Evolutionary conservation across 2,888 invertebrate genomes (phyloP), one percentile per base, ranked within the genome.

Genomic region (Rambutsinella grinnellia): DNA sequence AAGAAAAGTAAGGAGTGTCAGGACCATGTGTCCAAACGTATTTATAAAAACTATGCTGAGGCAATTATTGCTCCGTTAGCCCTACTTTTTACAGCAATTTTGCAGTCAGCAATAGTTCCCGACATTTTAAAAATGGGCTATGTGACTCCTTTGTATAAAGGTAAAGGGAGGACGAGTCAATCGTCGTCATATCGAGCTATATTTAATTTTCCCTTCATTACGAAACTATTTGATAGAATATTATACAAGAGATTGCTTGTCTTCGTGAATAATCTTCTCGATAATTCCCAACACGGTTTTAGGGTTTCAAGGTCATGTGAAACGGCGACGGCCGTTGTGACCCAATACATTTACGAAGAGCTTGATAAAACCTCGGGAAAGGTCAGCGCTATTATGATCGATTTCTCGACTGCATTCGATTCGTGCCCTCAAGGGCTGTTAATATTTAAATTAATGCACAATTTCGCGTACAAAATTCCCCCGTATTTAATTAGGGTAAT

Each of bases 391-490:
- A 17, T 71, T 0, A 71, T 65, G 44, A 36, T 79, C 2, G 76
- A 79, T 70, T 76, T 76, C 24, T 36, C 46, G 2, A 75, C 69
- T n/a, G 75, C 78, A 2, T 78, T 78, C 27, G 69, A 74, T 51
- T 60, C 47, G 5, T 65, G 74, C 2, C 23, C 26, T 6, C 47
- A 54, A 24, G 23, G 2, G 8, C 5, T 13, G 8, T 56, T 78
- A 27, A 28, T 78, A 0, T 1, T 8, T 17, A 74, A 72, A 28
- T 15, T 77, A 21, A 67, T 65, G 57, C 13, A 19, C 2, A 46
- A 46, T 17, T 72, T 51, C 49, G 17, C 24, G 10, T 8, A 26
- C 36, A 21, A 21, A 8, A 28, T 77, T 10, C 44, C 23, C 8
- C 66, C 72, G 8, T 67, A 72, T 15, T 13, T 72, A 1, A 56